Evolutionary conservation across 1,140 invertebrate genomes (phyloP).

Genomic region (Dinoponera quadriceps): DNA sequence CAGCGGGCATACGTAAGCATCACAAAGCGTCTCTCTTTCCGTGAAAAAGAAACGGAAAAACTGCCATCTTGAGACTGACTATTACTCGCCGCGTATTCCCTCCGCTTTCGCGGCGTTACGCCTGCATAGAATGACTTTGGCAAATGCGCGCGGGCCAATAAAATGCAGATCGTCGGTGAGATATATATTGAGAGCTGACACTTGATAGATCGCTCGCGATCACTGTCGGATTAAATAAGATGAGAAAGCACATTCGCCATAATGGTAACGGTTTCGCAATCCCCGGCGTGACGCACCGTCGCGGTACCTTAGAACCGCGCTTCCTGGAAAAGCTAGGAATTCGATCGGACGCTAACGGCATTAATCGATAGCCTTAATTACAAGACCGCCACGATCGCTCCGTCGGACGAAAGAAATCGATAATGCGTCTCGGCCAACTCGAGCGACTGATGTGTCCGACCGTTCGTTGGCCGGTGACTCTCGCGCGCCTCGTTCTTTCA

Average conservation of each 20-base stretch:
- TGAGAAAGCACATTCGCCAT: slow-evolving; percentile 50
- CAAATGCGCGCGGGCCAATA: slow-evolving; percentile 48
- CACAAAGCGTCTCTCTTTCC: neutral
- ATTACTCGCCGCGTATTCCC: neutral
- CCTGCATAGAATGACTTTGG: slow-evolving; percentile 4
- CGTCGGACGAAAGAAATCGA: slow-evolving; percentile 49
- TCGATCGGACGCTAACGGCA: slow-evolving; percentile 26
- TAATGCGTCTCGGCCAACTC: slow-evolving; percentile 13
- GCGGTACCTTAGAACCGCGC: neutral
- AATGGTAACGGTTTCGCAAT: slow-evolving; percentile 57
- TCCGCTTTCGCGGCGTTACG: slow-evolving; percentile 12
- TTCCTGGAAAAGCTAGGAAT: slow-evolving; percentile 56
- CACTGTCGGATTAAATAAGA: slow-evolving; percentile 59
- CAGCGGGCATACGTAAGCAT: neutral
- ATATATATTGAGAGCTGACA: slow-evolving; percentile 57
- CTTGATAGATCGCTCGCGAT: slow-evolving; percentile 61
- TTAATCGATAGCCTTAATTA: slow-evolving; percentile 56
- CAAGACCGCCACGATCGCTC: slow-evolving; percentile 3
- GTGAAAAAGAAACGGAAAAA: neutral
- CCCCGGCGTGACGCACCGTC: slow-evolving; percentile 1
- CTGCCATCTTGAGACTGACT: neutral
- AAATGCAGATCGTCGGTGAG: slow-evolving; percentile 52
- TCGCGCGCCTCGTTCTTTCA: slow-evolving; percentile 59
- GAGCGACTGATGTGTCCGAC: slow-evolving; percentile 8
- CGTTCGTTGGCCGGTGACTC: neutral